These are phyloP conservation scores for Campylorhamphus procurvoides DNA, from an alignment of 2,113 vertebrate genomes.

Conservation along the genomic window DNA sequence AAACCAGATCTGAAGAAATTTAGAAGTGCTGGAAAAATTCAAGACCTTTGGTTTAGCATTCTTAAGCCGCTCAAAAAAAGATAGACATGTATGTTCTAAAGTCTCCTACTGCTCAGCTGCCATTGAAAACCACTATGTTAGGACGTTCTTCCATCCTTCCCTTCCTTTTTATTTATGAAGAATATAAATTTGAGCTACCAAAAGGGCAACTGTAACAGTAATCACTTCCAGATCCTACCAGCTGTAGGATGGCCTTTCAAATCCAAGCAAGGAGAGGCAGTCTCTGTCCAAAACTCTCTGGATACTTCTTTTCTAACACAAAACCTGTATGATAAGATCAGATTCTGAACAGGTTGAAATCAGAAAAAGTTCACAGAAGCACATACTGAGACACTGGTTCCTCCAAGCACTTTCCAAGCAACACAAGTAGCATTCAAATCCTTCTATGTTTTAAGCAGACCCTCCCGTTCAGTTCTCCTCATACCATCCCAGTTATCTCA, in stretches of 20 bases:
- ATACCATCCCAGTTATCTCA: not conserved
- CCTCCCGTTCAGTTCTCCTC: not conserved
- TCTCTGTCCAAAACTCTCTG: not conserved
- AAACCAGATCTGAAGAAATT: not conserved
- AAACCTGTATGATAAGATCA: not conserved
- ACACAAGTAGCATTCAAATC: not conserved
- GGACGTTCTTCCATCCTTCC: not conserved
- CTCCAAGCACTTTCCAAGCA: not conserved
- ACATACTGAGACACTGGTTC: not conserved
- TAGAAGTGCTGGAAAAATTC: not conserved
- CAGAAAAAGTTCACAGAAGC: not conserved
- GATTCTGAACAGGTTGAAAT: not conserved
- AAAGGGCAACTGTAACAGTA: not conserved
- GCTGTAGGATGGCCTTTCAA: not conserved
- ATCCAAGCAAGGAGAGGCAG: not conserved
- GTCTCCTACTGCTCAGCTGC: not conserved
- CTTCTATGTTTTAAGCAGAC: not conserved
- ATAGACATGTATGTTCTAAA: not conserved
- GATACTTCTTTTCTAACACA: not conserved
- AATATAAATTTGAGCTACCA: not conserved
- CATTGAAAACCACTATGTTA: not conserved
- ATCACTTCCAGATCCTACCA: not conserved
- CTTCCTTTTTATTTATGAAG: not conserved
- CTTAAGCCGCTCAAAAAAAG: not conserved
- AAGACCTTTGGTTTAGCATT: not conserved